phyloP scores from a whole-genome alignment of 92 coral and sea anemone genomes.

The Micromussa lordhowensis region DNA sequence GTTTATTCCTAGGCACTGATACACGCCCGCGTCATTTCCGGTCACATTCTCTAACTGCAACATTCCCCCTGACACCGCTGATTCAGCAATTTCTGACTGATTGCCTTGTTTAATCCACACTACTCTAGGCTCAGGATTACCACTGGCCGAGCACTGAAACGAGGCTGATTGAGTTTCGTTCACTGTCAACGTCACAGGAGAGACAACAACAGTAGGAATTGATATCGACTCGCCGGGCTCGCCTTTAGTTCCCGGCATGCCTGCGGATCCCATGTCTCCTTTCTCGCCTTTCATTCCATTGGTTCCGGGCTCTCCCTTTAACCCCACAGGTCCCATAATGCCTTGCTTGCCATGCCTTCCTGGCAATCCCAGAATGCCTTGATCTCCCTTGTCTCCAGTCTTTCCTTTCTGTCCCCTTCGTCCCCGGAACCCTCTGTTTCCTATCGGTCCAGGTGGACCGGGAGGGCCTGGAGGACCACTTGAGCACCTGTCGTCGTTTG shows the following conservation, averaged over 20 bases:
- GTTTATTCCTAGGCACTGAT: slow-evolving; percentile 57
- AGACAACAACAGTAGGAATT: slow-evolving; percentile 45
- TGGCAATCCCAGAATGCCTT: too few relatives aligned
- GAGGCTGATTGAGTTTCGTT: slow-evolving; percentile 60
- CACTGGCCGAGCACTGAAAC: slow-evolving; percentile 52
- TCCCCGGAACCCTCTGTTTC: slow-evolving; percentile 36
- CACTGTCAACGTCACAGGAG: slow-evolving; percentile 38
- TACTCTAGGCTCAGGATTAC: slow-evolving; percentile 57
- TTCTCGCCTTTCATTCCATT: slow-evolving; percentile 20
- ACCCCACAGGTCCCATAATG: neutral
- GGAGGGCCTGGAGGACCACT: slow-evolving; percentile 51
- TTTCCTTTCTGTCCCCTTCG: slow-evolving; percentile 42
- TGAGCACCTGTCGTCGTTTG: neutral
- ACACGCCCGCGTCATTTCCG: slow-evolving; percentile 51
- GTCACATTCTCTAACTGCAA: slow-evolving; percentile 37
- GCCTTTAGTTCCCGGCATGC: slow-evolving; percentile 60
- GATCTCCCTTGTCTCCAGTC: slow-evolving; percentile 28
- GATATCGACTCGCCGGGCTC: slow-evolving; percentile 52
- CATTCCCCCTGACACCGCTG: slow-evolving; percentile 37
- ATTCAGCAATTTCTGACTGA: neutral
- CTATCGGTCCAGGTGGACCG: slow-evolving; percentile 51
- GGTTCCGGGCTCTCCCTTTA: slow-evolving; percentile 25
- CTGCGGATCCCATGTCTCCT: slow-evolving; percentile 49
- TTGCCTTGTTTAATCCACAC: slow-evolving; percentile 47
- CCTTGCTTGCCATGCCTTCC: too few relatives aligned